Base-by-base conservation (phyloP, 2,113 vertebrate species). In the Seriola quinqueradiata region DNA sequence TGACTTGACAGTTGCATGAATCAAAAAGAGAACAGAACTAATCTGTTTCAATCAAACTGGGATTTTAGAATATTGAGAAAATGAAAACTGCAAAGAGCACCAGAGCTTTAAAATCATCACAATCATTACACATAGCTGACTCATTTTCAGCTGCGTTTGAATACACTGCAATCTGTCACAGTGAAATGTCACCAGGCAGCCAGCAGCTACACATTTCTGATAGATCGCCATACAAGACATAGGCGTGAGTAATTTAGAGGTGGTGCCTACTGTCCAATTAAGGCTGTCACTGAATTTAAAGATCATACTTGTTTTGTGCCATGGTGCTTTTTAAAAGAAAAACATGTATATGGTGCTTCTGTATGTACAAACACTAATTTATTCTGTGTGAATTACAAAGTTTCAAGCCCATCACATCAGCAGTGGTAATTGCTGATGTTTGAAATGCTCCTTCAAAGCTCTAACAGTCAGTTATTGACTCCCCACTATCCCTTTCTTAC, bases 351-450 rank as follows among this genome's bases (percentile, higher is more conserved):
- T 34, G 21, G 23, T 17, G 77, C 19, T 9, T 61, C 23, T 10
- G 40, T 75, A 21, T 52, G 32, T 32, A 23, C 32, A 2, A 14
- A 32, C 13, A 36, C 42, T 77, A 46, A 70, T 50, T 57, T 50
- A 68, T 50, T 79, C 60, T 40, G 63, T 66, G 58, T 66, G 54
- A 84, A 81, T 50, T 61, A 60, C 58, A 63, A 72, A 81, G 81
- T 61, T 79, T 82, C 42, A 48, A 65, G 70, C 28, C 2, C 28
- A 28, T 4, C 21, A 80, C 61, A 61, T 52, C 59, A 60, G 66
- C 65, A 16, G 4, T 48, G 46, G 46, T 48, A 48, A 28, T 44
- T 32, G 40, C 42, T 60, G 40, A 19, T 25, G 19, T 58, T 25
- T 40, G 38, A 40, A 55, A 17, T 52, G 50, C 16, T 52, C 17